These are phyloP conservation scores for Penaeus vannamei DNA, from an alignment of 1,140 invertebrate genomes.

Conservation along the genomic window DNA sequence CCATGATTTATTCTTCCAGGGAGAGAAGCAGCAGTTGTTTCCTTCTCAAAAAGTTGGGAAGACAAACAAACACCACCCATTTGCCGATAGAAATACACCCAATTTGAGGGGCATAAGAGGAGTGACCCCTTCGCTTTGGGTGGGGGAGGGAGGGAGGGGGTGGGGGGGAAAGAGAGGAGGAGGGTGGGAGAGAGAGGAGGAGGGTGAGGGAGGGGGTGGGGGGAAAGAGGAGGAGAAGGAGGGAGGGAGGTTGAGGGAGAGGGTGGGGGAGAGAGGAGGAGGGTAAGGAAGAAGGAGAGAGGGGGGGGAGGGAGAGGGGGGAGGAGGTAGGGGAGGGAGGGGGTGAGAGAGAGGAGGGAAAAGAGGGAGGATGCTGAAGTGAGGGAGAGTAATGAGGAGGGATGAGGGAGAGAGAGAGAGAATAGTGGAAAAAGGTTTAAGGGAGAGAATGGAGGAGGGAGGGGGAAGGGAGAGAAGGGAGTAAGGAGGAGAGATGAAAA, in stretches of 20 bases:
- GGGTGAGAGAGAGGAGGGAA: neutral
- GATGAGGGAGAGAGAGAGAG: neutral
- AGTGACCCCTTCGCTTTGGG: neutral
- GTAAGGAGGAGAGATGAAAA: neutral
- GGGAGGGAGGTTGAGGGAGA: constrained; percentile 3
- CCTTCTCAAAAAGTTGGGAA: too few species aligned
- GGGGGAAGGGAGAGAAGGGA: neutral
- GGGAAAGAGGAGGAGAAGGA: neutral
- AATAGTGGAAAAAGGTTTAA: neutral
- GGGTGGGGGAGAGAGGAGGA: neutral
- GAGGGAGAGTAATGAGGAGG: neutral
- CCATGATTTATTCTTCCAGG: too few species aligned
- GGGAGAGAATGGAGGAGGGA: neutral
- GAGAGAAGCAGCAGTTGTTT: too few species aligned
- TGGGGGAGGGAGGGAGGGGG: neutral
- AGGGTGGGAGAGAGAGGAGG: neutral
- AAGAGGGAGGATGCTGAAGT: neutral
- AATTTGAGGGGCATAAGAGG: too few species aligned
- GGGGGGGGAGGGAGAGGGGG: neutral
- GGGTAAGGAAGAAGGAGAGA: neutral
- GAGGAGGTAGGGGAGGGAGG: neutral
- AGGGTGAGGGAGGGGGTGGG: neutral
- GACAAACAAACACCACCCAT: too few species aligned
- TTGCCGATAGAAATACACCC: too few species aligned
- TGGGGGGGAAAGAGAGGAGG: neutral